phyloP scores from a whole-genome alignment of 2,888 invertebrate genomes.

The Cataglyphis altisquamis region DNA sequence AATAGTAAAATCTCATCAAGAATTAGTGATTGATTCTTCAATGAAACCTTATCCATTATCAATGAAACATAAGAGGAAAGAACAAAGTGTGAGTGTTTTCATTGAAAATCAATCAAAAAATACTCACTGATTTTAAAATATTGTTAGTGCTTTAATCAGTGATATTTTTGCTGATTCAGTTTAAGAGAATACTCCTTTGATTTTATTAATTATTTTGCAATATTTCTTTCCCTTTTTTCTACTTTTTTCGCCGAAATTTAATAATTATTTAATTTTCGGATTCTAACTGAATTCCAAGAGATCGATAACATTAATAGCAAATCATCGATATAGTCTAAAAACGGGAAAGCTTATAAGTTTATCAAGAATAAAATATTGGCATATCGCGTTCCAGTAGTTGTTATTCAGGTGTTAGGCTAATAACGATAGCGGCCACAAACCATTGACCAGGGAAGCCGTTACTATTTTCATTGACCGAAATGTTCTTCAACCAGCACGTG shows the following conservation, averaged over 20 bases:
- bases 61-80: background rate
- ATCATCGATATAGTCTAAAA: background rate
- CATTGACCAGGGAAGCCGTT: slow-evolving; percentile 69
- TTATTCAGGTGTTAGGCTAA: slow-evolving; percentile 72
- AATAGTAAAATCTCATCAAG: background rate
- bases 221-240: background rate
- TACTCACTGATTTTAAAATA: background rate
- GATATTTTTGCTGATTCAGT: background rate
- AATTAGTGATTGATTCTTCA: background rate
- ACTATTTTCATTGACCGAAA: slow-evolving; percentile 45
- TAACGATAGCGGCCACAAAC: slow-evolving; percentile 54
- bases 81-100: background rate
- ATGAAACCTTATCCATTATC: background rate
- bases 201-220: background rate
- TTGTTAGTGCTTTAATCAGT: background rate
- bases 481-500: background rate
- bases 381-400: slow-evolving; percentile 69
- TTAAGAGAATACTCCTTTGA: background rate
- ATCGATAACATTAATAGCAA: background rate
- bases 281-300: background rate
- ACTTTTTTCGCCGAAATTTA: background rate
- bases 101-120: background rate
- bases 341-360: background rate
- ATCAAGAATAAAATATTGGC: slow-evolving; percentile 35
- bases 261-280: too few species aligned